phyloP scores from a whole-genome alignment of 1,140 invertebrate genomes.

The Eufriesea mexicana region DNA sequence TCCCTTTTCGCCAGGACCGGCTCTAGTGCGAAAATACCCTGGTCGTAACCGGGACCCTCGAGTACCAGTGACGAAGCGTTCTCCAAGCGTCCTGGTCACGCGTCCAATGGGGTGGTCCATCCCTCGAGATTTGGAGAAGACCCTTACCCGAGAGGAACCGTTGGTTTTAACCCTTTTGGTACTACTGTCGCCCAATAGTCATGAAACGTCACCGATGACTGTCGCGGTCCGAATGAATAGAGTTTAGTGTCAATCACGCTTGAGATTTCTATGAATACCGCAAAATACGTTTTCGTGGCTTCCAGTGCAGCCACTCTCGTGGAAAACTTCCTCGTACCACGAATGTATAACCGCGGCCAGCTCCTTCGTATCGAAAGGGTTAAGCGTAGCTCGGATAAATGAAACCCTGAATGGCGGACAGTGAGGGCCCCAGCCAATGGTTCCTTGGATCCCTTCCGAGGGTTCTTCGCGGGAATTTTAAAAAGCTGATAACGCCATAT shows the following conservation, averaged over 20 bases:
- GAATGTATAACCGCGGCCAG: too few species aligned
- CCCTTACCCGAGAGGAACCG: not conserved
- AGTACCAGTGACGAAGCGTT: not conserved
- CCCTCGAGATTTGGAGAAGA: not conserved
- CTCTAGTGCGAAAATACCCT: constrained; percentile 7
- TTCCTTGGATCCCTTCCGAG: not conserved
- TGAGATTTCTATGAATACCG: too few species aligned
- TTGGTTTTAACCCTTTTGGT: too few species aligned
- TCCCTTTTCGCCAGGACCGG: not conserved
- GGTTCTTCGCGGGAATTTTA: not conserved
- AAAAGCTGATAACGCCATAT: not conserved
- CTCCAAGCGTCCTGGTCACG: too few species aligned
- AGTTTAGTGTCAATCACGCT: too few species aligned
- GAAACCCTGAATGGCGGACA: not conserved
- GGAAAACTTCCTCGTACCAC: too few species aligned
- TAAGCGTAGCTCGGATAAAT: not conserved
- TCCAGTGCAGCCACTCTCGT: too few species aligned
- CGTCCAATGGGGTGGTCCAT: not conserved
- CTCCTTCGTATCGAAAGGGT: too few species aligned
- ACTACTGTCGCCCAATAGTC: too few species aligned
- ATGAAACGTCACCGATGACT: too few species aligned
- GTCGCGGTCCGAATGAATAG: too few species aligned
- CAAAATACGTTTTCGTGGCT: too few species aligned
- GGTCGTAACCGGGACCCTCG: not conserved
- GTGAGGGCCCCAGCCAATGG: not conserved